phyloP scores from a whole-genome alignment of 2,797 vertebrate species.

The Nyctalus aviator region DNA sequence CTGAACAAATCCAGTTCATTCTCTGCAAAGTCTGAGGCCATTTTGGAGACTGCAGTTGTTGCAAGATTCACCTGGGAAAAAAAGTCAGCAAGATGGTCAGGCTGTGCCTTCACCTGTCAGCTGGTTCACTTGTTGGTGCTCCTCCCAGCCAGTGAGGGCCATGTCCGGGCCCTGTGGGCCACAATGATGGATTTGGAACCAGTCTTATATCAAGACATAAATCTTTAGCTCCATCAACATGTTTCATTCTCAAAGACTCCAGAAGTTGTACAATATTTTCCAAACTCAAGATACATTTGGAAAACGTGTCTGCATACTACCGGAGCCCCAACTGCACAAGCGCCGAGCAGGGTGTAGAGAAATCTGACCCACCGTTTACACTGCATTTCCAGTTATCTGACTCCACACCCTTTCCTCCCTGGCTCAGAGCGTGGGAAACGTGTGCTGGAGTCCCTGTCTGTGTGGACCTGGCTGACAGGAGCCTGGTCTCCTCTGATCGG shows the following conservation, averaged over 20 bases:
- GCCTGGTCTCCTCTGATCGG: background rate
- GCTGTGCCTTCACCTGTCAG: no score
- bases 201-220: background rate
- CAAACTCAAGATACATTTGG: background rate
- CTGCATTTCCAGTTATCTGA: background rate
- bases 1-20: conserved; percentile 96
- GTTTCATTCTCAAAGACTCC: background rate
- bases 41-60: conserved; percentile 93
- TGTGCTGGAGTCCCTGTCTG: background rate
- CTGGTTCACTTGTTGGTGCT: background rate
- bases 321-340: background rate
- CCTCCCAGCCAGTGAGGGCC: background rate
- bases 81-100: background rate
- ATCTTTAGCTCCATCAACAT: background rate
- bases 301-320: background rate
- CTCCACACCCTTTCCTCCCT: background rate
- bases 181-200: background rate
- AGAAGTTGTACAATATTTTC: background rate
- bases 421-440: no score
- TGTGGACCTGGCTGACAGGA: background rate
- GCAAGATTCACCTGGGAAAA: conserved; percentile 93
- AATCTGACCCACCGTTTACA: background rate
- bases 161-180: background rate
- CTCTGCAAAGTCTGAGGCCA: conserved; percentile 96
- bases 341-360: background rate